These are phyloP conservation scores for Drosophila kuntzei DNA, from an alignment of 2,888 invertebrate genomes.

Conservation along the genomic window DNA sequence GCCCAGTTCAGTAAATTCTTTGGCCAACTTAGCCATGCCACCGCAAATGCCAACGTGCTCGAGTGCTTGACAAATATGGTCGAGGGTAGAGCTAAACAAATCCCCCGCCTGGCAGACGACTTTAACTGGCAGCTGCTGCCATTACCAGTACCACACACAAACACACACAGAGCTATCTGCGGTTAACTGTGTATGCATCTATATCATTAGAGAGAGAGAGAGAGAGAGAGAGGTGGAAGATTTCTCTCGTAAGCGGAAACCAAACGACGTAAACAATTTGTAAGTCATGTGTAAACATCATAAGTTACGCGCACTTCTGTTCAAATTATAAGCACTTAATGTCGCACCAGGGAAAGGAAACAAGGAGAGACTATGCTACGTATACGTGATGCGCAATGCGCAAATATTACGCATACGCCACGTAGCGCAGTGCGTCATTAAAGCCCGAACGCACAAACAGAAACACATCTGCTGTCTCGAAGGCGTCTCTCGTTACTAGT, in stretches of 20 bases:
- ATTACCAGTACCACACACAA: slow-evolving; percentile 53
- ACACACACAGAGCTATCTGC: slow-evolving; percentile 34
- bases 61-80: slow-evolving; percentile 75
- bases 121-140: slow-evolving; percentile 43
- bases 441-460: slow-evolving; percentile 38
- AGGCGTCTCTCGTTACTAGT: slow-evolving; percentile 46
- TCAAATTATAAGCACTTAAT: slow-evolving; percentile 80
- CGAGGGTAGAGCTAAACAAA: slow-evolving; percentile 44
- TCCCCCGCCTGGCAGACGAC: slow-evolving; percentile 36
- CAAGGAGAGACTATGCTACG: slow-evolving; percentile 21
- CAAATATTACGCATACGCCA: slow-evolving; percentile 72
- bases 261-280: slow-evolving; percentile 78
- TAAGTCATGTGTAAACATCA: slow-evolving; percentile 82
- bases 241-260: slow-evolving; percentile 45
- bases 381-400: slow-evolving; percentile 52
- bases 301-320: slow-evolving; percentile 75
- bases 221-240: not conserved
- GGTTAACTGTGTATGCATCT: slow-evolving; percentile 34
- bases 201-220: slow-evolving; percentile 9
- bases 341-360: slow-evolving; percentile 50
- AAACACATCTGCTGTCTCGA: slow-evolving; percentile 49
- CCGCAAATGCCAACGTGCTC: slow-evolving; percentile 61
- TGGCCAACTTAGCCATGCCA: slow-evolving; percentile 27
- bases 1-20: slow-evolving; percentile 39
- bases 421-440: slow-evolving; percentile 30